Percentiles rank a stretch among this genome's conserved stretches.
These are phyloP conservation scores for Lasioglossum albipes DNA, from an alignment of 1,140 invertebrate genomes.

Conservation along the genomic window DNA sequence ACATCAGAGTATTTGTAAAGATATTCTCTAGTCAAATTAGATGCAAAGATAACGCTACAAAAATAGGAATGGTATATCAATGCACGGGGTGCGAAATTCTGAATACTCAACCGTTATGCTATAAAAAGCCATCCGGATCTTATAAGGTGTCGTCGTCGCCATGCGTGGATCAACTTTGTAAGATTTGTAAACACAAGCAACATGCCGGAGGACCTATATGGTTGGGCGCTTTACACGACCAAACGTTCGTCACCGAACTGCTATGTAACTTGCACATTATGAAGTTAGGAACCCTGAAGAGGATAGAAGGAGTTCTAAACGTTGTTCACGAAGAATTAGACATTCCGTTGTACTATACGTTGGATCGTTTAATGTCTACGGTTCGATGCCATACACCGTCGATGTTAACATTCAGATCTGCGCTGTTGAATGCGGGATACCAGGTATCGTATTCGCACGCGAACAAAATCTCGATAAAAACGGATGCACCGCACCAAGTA, in stretches of 20 bases:
- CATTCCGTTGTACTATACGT: constrained; percentile 92
- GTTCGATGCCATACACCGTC: constrained; percentile 71
- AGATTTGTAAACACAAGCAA: constrained; percentile 87
- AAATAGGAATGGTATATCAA: constrained; percentile 92
- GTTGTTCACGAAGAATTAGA: constrained; percentile 92
- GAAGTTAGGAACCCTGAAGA: constrained; percentile 84
- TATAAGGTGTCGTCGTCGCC: constrained; percentile 85
- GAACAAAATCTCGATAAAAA: constrained; percentile 93
- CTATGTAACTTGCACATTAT: constrained; percentile 73
- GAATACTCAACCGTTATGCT: constrained; percentile 88
- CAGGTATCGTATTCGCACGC: constrained; percentile 96
- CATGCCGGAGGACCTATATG: constrained; percentile 97
- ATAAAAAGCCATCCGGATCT: constrained; percentile 81
- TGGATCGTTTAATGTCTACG: constrained; percentile 82
- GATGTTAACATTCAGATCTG: constrained; percentile 87
- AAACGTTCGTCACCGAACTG: constrained; percentile 85
- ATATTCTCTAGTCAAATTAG: constrained; percentile 88
- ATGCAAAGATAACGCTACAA: constrained; percentile 92
- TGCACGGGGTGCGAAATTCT: constrained; percentile 93
- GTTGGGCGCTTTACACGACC: constrained; percentile 91
- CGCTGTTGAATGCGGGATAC: constrained; percentile 95
- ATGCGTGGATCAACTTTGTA: constrained; percentile 84
- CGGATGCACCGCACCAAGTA: constrained; percentile 91
- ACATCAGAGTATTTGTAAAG: constrained; percentile 96
- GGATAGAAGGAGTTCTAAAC: constrained; percentile 87